Evolutionary conservation across 2,888 invertebrate genomes (phyloP).

Genomic region (Meliscaeva auricollis): DNA sequence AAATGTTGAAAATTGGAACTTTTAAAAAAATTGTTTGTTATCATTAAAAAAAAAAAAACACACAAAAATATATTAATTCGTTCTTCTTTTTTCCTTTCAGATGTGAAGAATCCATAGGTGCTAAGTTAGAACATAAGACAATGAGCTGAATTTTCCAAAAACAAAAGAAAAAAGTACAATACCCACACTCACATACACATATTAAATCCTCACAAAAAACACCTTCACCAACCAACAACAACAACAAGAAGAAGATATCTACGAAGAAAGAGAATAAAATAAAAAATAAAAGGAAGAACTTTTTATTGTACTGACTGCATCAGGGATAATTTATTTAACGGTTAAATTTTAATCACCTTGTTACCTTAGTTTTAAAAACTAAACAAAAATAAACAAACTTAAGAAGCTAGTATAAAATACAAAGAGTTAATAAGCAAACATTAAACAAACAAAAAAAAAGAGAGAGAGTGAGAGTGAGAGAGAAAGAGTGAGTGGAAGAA

Average conservation of each 20-base stretch:
- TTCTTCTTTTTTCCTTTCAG: conserved; percentile 78
- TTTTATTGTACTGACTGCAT: conserved; percentile 73
- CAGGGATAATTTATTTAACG: conserved; percentile 70
- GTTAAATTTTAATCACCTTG: conserved; percentile 69
- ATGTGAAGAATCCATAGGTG: conserved; percentile 84
- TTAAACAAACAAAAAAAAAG: background rate
- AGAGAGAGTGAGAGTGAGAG: conserved; percentile 29
- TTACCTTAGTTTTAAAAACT: conserved; percentile 76
- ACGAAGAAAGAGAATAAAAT: conserved; percentile 23
- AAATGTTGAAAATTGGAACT: too few relatives aligned
- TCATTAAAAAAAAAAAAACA: too few relatives aligned
- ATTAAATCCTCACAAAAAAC: conserved; percentile 42
- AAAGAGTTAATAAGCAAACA: conserved; percentile 68
- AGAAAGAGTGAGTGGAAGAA: conserved; percentile 21
- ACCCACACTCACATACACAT: conserved; percentile 67
- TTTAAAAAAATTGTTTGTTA: too few relatives aligned
- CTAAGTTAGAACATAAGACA: conserved; percentile 84
- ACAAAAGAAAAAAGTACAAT: conserved; percentile 67
- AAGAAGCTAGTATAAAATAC: conserved; percentile 75
- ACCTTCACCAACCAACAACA: conserved; percentile 52
- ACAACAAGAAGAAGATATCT: conserved; percentile 41
- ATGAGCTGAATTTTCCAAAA: conserved; percentile 73
- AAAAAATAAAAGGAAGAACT: conserved; percentile 20
- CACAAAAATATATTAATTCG: background rate
- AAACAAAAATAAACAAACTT: conserved; percentile 63